phyloP scores from a whole-genome alignment of 2,113 vertebrate genomes.

The Nothoprocta pentlandii region DNA sequence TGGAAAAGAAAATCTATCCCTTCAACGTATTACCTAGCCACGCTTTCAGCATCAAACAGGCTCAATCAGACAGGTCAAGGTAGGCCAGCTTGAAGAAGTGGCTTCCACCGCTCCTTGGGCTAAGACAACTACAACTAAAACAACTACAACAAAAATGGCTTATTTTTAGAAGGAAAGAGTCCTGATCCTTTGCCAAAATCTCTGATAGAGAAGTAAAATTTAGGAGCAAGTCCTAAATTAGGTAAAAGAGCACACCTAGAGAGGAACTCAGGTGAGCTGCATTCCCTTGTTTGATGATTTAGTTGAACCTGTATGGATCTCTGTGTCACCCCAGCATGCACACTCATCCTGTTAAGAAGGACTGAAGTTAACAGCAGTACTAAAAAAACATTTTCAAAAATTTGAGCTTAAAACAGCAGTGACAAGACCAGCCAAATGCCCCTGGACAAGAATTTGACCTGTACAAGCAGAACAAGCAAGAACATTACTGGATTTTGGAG shows the following conservation, averaged over 20 bases:
- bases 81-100: background rate
- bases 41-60: background rate
- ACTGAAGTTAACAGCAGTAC: background rate
- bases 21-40: background rate
- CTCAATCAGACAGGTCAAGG: background rate
- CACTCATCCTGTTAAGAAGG: fast-evolving
- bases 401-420: background rate
- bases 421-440: background rate
- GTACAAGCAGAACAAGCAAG: background rate
- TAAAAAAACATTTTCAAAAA: background rate
- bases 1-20: background rate
- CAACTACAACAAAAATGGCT: background rate
- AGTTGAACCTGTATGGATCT: background rate
- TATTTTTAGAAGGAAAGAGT: background rate
- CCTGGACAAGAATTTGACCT: background rate
- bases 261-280: background rate
- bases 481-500: background rate
- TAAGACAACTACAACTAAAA: background rate
- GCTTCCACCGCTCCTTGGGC: background rate
- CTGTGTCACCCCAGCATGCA: background rate
- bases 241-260: background rate
- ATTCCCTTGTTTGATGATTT: background rate
- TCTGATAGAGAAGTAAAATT: background rate
- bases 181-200: background rate
- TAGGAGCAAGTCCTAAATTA: background rate